These are phyloP conservation scores for Morinoia aosen DNA, from an alignment of 2,888 invertebrate genomes.

Conservation along the genomic window DNA sequence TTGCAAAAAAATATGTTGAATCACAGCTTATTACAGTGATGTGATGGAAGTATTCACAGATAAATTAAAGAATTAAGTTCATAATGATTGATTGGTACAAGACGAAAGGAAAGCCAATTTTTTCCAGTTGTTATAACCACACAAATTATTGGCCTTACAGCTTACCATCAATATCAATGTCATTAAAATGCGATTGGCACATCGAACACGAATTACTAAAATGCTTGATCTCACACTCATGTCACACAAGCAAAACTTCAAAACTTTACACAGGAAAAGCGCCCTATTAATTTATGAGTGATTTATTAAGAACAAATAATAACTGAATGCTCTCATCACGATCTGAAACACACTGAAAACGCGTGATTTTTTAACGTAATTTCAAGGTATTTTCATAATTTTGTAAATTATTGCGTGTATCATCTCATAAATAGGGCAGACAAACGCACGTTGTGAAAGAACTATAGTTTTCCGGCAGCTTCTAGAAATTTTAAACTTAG, in stretches of 20 bases:
- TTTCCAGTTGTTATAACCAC: background rate
- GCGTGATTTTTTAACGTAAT: background rate
- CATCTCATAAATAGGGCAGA: too few relatives aligned
- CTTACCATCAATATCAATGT: conserved; percentile 15
- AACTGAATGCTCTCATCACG: background rate
- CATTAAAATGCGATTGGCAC: background rate
- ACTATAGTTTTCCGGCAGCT: background rate
- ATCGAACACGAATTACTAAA: background rate
- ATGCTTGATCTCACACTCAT: background rate
- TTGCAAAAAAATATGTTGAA: too few relatives aligned
- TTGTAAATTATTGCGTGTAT: background rate
- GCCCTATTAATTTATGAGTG: background rate
- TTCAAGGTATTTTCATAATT: background rate
- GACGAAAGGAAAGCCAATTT: background rate
- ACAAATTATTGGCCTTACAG: background rate
- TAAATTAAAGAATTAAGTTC: background rate
- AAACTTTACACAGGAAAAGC: background rate
- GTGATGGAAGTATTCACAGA: background rate
- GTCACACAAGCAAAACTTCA: background rate
- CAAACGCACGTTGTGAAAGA: background rate
- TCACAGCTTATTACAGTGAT: too few relatives aligned
- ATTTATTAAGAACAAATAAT: background rate
- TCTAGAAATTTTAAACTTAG: background rate
- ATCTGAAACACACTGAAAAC: background rate
- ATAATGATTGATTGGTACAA: background rate